phyloP scores from a whole-genome alignment of 1,140 invertebrate species.

The Bombus pascuorum region DNA sequence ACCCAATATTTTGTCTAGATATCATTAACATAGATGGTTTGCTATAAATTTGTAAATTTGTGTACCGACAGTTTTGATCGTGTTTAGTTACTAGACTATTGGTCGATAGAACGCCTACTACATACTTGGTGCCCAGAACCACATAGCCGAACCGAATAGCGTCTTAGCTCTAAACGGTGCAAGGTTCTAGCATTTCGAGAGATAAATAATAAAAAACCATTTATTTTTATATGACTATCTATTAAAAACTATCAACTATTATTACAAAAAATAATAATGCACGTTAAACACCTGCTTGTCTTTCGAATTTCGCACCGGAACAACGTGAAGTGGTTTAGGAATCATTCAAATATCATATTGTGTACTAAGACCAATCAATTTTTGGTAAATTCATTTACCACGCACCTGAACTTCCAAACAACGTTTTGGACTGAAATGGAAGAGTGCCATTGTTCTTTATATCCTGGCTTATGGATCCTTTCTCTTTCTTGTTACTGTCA shows the following conservation, averaged over 20 bases:
- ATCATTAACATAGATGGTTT: background rate
- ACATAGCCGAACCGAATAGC: background rate
- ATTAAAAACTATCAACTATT: background rate
- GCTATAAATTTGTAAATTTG: conserved; percentile 12
- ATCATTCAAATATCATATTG: conserved; percentile 40
- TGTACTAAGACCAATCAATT: background rate
- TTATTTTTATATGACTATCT: background rate
- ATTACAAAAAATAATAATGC: background rate
- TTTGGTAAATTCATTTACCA: conserved; percentile 6
- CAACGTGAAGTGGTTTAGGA: conserved; percentile 23
- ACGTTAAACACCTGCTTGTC: conserved; percentile 28
- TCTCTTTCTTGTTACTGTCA: conserved; percentile 55
- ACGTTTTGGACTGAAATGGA: conserved; percentile 76
- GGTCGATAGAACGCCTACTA: conserved; percentile 57
- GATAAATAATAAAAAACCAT: background rate
- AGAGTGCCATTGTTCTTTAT: conserved; percentile 79
- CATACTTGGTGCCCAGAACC: conserved; percentile 18
- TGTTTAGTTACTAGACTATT: conserved; percentile 37
- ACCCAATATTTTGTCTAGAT: background rate
- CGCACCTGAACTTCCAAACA: conserved; percentile 77
- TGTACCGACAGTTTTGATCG: background rate
- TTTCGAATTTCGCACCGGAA: conserved; percentile 56
- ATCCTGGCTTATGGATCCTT: conserved; percentile 52
- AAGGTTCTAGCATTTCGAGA: background rate
- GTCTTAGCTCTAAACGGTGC: conserved; percentile 1